A percentile compares a stretch with the other conserved stretches of the same genome.
Conservation (phyloP, 2,888 invertebrate species). For the Zele albiditarsus region DNA sequence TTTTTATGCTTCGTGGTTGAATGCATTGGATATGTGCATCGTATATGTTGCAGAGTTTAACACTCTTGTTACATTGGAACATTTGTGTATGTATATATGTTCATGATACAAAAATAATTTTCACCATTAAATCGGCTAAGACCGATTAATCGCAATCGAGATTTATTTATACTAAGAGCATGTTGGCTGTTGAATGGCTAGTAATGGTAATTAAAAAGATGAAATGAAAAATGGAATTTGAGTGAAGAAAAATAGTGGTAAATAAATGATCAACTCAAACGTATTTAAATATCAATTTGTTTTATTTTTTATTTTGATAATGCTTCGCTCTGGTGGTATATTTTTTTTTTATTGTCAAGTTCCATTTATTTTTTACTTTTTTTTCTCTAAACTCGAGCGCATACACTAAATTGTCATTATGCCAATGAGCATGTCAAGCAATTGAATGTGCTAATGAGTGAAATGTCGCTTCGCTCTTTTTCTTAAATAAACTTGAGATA, state of each 20-base stretch:
- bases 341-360: neutral
- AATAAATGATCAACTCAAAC: neutral
- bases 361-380: too few species aligned
- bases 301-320: neutral
- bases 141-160: constrained; percentile 15
- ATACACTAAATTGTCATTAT: constrained; percentile 1
- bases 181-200: neutral
- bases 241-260: neutral
- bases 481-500: neutral
- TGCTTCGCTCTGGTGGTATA: neutral
- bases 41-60: neutral
- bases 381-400: neutral
- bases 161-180: constrained; percentile 16
- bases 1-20: constrained; percentile 3
- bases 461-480: neutral
- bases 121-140: constrained; percentile 28
- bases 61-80: neutral
- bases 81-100: constrained; percentile 12
- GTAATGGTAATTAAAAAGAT: neutral
- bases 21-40: constrained; percentile 3
- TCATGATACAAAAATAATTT: constrained; percentile 24
- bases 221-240: neutral
- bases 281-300: neutral
- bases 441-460: constrained; percentile 9
- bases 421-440: neutral